Conservation (phyloP, 2,113 vertebrate genomes). For the Verasper variegatus region DNA sequence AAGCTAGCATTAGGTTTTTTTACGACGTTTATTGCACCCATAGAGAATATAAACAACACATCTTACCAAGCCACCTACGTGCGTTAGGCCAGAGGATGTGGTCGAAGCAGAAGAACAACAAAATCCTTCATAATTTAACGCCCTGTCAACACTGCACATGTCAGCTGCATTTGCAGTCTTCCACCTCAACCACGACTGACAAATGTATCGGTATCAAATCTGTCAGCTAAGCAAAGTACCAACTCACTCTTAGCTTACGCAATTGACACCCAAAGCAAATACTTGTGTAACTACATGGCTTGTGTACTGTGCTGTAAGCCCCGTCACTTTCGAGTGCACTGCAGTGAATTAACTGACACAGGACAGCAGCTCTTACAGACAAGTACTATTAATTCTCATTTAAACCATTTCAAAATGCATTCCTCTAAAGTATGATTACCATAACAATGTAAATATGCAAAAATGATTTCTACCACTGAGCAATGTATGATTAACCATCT, state of each 20-base stretch:
- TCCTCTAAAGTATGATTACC: not conserved
- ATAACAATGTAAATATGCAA: not conserved
- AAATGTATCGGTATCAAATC: not conserved
- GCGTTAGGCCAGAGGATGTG: not conserved
- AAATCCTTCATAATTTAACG: not conserved
- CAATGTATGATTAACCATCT: not conserved
- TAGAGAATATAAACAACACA: slow-evolving; percentile 26
- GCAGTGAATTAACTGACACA: too few relatives aligned
- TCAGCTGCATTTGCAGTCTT: not conserved
- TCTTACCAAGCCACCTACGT: not conserved
- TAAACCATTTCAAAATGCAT: not conserved
- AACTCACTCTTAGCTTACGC: not conserved
- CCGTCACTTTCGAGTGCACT: not conserved
- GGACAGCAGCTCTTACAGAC: too few relatives aligned
- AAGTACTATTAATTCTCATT: not conserved
- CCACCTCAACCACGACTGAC: not conserved
- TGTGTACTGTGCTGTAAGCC: not conserved
- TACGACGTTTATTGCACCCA: slow-evolving; percentile 37
- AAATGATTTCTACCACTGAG: not conserved
- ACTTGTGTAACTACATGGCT: not conserved
- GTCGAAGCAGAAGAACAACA: not conserved
- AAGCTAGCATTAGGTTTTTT: not conserved
- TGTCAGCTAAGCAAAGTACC: not conserved
- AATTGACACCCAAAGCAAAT: not conserved
- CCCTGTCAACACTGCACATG: too few relatives aligned